phyloP scores from a whole-genome alignment of 2,888 invertebrate species.

The Atrina japonica region DNA sequence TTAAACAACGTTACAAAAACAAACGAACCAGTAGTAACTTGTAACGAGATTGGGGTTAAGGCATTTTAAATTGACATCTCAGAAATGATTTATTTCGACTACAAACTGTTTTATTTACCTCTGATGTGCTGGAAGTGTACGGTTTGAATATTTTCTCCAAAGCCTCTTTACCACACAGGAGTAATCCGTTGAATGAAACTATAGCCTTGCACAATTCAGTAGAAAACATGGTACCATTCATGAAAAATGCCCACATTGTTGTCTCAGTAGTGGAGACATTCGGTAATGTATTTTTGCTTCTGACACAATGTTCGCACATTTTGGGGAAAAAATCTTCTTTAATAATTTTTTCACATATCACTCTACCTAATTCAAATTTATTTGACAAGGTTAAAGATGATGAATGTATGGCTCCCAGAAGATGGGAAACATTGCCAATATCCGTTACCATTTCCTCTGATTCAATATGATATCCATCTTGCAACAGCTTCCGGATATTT shows the following conservation, averaged over 20 bases:
- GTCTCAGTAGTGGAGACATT: not conserved
- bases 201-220: slow-evolving; percentile 3
- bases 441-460: no score
- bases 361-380: slow-evolving; percentile 8
- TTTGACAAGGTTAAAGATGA: not conserved
- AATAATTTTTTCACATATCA: not conserved
- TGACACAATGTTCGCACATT: not conserved
- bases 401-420: no score
- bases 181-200: not conserved
- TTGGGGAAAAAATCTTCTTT: not conserved
- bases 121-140: not conserved
- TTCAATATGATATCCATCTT: no score
- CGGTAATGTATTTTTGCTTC: not conserved
- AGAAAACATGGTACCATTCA: slow-evolving; percentile 4
- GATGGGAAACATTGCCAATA: no score
- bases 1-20: no score
- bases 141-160: not conserved
- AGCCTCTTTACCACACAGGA: slow-evolving; percentile 4
- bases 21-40: no score
- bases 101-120: not conserved
- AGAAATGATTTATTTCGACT: no score
- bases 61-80: no score
- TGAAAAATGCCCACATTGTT: slow-evolving; percentile 17
- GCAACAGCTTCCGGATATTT: no score
- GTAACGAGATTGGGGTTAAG: no score